Base-by-base conservation (phyloP, 2,797 vertebrate genomes). In the Meda fulgida region DNA sequence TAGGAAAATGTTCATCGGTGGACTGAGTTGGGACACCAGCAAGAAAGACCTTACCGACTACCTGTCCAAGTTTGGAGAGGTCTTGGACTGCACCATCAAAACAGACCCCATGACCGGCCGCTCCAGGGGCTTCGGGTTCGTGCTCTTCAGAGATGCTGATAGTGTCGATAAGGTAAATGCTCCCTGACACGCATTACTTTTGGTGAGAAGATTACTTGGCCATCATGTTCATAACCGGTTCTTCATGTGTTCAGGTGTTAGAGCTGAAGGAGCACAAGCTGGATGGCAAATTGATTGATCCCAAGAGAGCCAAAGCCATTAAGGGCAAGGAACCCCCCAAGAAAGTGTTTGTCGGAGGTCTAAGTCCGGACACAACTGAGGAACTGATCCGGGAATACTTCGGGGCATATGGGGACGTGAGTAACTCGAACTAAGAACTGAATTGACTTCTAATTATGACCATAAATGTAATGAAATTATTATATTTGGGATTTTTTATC, bases 1-100 rank as follows among this genome's bases (percentile, higher is more conserved):
- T 89, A 97, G 96, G 86, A 97, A 97, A 90, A 97, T 97, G 96
- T 97, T 97, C 87, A 97, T 97, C 83, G 96, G 96, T 78, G 96
- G 96, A 48, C 94, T 97, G 72, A 97, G 96, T 91, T 97, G 96
- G 96, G 96, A 97, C 88, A 97, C 96, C 38, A 97, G 96, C 92
- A 97, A 97, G 93, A 97, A 96, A 88, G 96, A 97, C 87, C 93
- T 97, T 79, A 96, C 95, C 1, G 96, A 97, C 26, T 97, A 97
- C 87, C 92, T 97, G 77, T 96, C 96, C 69, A 94, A 95, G 9
- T 97, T 97, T 86, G 96, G 96, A 16, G 96, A 97, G 89, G 96
- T 97, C 21, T 92, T 97, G 89, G 96, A 97, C 85, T 97, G 96
- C 91, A 97, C 96, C 0, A 97, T 97, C 88, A 97, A 97, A 91